Percentiles rank a stretch among this genome's conserved stretches.
Evolutionary conservation across 1,140 invertebrate genomes (phyloP).

Genomic region (Berghia stephanieae): DNA sequence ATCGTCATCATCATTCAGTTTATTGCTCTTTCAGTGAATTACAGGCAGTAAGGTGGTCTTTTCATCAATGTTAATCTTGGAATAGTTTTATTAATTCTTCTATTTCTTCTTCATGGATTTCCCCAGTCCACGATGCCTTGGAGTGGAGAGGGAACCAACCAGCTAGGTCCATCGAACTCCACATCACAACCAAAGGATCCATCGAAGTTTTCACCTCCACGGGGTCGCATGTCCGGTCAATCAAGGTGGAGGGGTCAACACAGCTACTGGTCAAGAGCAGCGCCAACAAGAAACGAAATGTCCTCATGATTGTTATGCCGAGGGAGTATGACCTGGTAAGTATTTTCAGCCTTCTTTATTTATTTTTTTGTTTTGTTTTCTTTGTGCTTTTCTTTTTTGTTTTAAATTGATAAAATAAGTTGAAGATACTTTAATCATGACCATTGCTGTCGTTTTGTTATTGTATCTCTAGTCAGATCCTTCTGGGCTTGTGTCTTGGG

Average conservation of each 20-base stretch:
- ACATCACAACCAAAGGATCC: slow-evolving; percentile 39
- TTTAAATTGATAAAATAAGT: neutral
- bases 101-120: too few relatives aligned
- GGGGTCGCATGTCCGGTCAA: slow-evolving; percentile 59
- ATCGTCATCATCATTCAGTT: too few relatives aligned
- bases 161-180: slow-evolving; percentile 37
- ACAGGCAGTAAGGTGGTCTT: too few relatives aligned
- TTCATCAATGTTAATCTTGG: too few relatives aligned
- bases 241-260: neutral
- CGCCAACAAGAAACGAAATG: slow-evolving; percentile 77
- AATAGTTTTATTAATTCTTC: too few relatives aligned
- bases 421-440: too few relatives aligned
- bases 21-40: too few relatives aligned
- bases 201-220: slow-evolving; percentile 46
- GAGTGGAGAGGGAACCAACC: slow-evolving; percentile 48
- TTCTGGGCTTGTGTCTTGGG: too few relatives aligned
- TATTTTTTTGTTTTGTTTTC: neutral
- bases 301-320: slow-evolving; percentile 86
- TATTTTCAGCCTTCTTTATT: neutral
- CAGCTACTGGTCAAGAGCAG: slow-evolving; percentile 68
- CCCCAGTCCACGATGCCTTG: slow-evolving; percentile 38
- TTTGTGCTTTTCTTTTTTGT: neutral
- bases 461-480: too few relatives aligned
- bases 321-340: slow-evolving; percentile 84
- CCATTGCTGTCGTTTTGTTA: too few relatives aligned